phyloP scores from a whole-genome alignment of 2,888 invertebrate genomes.

The Agonopterix arenella region DNA sequence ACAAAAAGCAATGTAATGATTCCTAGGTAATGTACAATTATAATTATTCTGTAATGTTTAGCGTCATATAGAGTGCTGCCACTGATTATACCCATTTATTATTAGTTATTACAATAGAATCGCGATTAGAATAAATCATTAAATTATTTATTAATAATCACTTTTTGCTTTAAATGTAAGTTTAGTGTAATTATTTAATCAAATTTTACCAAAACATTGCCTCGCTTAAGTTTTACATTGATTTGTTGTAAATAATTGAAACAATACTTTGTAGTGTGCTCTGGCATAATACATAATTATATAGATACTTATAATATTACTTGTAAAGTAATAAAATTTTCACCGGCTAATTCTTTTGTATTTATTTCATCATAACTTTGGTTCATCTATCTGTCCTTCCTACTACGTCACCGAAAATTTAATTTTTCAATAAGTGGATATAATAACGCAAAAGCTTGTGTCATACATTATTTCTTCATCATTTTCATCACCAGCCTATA shows the following conservation, averaged over 20 bases:
- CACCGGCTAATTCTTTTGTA: conserved; percentile 38
- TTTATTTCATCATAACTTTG: too few species aligned
- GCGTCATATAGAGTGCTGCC: background rate
- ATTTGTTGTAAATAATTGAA: conserved; percentile 57
- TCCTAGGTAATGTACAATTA: conserved; percentile 54
- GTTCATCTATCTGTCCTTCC: too few species aligned
- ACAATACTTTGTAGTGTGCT: conserved; percentile 57
- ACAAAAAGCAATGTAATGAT: conserved; percentile 47
- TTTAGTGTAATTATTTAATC: conserved; percentile 54
- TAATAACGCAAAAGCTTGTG: too few species aligned
- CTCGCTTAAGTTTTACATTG: conserved; percentile 68
- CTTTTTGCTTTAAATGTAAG: conserved; percentile 4
- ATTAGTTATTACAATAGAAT: conserved; percentile 1
- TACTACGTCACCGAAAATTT: too few species aligned
- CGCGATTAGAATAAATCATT: conserved; percentile 2
- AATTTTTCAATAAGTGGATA: too few species aligned
- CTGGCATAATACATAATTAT: conserved; percentile 62
- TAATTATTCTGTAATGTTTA: conserved; percentile 12
- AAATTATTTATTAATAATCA: background rate
- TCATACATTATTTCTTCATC: too few species aligned
- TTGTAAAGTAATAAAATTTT: conserved; percentile 60
- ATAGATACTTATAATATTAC: conserved; percentile 25
- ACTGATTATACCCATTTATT: background rate
- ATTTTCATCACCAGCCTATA: too few species aligned
- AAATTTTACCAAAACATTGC: conserved; percentile 73